Percentiles rank a stretch among this genome's conserved stretches.
These are phyloP conservation scores for Rutpela maculata DNA, from an alignment of 2,888 invertebrate species.

Conservation along the genomic window DNA sequence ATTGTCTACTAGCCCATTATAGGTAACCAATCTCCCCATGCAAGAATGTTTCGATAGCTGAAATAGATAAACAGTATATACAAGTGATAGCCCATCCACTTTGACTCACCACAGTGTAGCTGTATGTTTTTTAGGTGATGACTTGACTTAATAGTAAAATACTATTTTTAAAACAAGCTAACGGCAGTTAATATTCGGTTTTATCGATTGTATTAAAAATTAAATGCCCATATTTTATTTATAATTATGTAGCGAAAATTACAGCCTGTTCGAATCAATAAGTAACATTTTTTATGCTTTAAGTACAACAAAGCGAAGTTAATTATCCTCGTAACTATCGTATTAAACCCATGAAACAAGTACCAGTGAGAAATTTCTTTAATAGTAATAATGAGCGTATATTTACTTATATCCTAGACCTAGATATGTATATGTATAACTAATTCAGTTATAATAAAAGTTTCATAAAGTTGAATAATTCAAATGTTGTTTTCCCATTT, in stretches of 20 bases:
- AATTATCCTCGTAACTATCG: neutral
- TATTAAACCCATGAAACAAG: neutral
- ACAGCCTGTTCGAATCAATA: neutral
- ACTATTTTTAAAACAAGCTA: neutral
- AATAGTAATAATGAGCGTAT: neutral
- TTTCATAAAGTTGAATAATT: neutral
- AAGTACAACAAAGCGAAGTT: neutral
- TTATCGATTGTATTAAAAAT: neutral
- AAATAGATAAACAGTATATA: no score
- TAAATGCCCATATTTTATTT: neutral
- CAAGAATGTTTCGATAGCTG: no score
- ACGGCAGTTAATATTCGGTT: neutral
- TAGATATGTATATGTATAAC: neutral
- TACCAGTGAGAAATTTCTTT: neutral
- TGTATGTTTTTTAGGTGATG: no score
- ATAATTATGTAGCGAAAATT: neutral
- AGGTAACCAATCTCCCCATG: no score
- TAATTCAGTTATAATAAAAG: neutral
- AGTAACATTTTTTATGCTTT: neutral
- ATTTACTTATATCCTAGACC: neutral
- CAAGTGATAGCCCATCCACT: no score
- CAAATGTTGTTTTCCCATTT: constrained; percentile 2
- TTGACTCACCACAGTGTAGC: no score
- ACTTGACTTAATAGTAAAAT: no score
- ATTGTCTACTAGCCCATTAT: no score